Base-by-base conservation (phyloP, 2,888 invertebrate genomes). In the Epinotia brunnichana region DNA sequence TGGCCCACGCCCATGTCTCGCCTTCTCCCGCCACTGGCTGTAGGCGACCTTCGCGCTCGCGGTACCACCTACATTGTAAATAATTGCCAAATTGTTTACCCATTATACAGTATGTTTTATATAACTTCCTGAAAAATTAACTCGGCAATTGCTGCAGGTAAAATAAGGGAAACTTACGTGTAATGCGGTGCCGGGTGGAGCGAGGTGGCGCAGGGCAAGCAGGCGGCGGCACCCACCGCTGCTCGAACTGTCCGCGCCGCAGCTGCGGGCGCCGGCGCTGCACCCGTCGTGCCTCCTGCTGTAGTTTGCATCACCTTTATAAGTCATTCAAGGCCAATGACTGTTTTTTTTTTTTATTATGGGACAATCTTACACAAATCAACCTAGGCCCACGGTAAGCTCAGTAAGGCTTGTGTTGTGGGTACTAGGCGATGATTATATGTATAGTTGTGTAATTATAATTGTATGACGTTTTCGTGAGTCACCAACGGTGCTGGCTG, bases 121-220 rank as follows among this genome's bases (percentile, higher is more conserved):
- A 29, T 7, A 29, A 29, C 29, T 29, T 5, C 7, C 29, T 35
- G 35, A 35, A 35, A 9, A 35, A 35, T 1, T 4, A 0, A 35
- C 9, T 35, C 9, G 35, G 35, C 9, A 35, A 35, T 9, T 5
- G 48, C 1, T 48, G 48, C 48, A 48, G 48, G 48, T 5, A 48
- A 48, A 48, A n/a, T n/a, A 48, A 48, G 48, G n/a, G 1, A 48
- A 7, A 48, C 2, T 83, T 88, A 95, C 94, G 94, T 95, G 90
- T 95, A 95, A 61, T 93, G 94, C 19, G 95, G 95, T 48, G 94
- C 94, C 29, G 95, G 95, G 77, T 94, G 94, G 75, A 95, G 95
- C 79, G 95, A 92, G 39, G 95, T 94, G 61, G 94, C 95, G 86
- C 96, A 96, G 15, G 95, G 94, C 78, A 96, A 90, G 83, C 96